A percentile compares a stretch with the other conserved stretches of the same genome.
phyloP scores from a whole-genome alignment of 2,113 vertebrate genomes.

The Periophthalmodon schlosseri region DNA sequence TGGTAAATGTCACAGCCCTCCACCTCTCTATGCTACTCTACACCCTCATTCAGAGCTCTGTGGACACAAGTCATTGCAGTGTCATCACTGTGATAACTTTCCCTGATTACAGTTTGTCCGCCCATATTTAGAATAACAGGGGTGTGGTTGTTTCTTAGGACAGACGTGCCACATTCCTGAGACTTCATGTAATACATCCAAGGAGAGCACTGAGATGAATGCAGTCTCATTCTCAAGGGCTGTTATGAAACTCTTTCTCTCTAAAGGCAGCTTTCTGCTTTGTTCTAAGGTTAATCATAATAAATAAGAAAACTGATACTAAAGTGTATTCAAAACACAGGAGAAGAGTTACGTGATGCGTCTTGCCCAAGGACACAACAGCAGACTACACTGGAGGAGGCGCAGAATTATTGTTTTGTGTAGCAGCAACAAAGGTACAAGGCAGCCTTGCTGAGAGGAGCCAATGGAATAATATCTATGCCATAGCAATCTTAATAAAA shows the following conservation, averaged over 20 bases:
- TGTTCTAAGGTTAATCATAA: neutral
- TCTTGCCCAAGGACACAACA: neutral
- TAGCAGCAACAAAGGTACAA: neutral
- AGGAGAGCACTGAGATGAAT: neutral
- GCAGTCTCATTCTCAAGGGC: neutral
- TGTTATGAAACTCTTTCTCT: neutral
- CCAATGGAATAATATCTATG: neutral
- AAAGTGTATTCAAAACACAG: neutral
- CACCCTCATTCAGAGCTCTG: constrained; percentile 42
- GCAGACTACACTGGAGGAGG: neutral
- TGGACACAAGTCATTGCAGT: neutral
- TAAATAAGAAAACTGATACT: neutral
- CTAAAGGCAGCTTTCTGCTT: neutral
- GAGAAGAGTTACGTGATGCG: neutral
- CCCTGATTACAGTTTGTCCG: neutral
- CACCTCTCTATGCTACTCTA: constrained; percentile 39
- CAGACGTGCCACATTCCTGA: constrained; percentile 36
- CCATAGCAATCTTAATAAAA: neutral
- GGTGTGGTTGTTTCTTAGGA: constrained; percentile 8
- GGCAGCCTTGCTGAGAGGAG: neutral
- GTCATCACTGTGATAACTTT: constrained; percentile 3
- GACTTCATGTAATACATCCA: constrained; percentile 20
- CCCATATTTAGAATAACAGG: constrained; percentile 7
- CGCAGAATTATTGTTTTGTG: neutral
- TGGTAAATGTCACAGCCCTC: constrained; percentile 60